phyloP scores from a whole-genome alignment of 1,140 invertebrate genomes.

The Belonocnema kinseyi region DNA sequence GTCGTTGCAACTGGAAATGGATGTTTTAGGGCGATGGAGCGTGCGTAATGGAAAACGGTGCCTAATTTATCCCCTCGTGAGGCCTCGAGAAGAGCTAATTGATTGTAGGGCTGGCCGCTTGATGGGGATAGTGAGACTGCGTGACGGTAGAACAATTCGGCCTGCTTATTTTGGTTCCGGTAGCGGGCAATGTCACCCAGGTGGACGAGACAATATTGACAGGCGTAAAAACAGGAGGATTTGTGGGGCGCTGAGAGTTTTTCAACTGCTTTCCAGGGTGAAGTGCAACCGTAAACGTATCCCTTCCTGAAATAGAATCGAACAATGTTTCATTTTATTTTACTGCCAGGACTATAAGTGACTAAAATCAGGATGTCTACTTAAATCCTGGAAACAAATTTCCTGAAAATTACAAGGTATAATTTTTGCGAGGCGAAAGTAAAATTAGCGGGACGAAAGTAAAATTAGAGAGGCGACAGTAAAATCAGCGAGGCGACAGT shows the following conservation, averaged over 20 bases:
- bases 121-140: constrained; percentile 87
- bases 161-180: constrained; percentile 85
- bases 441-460: too few relatives aligned
- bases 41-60: constrained; percentile 89
- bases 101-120: constrained; percentile 93
- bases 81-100: constrained; percentile 87
- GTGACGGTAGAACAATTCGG: constrained; percentile 84
- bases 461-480: too few relatives aligned
- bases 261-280: constrained; percentile 71
- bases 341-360: too few relatives aligned
- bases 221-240: constrained; percentile 87
- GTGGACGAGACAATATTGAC: constrained; percentile 91
- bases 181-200: constrained; percentile 91
- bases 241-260: constrained; percentile 78
- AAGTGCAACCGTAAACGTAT: constrained; percentile 73
- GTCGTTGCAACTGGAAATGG: constrained; percentile 88
- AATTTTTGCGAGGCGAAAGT: too few relatives aligned
- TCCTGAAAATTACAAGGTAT: too few relatives aligned
- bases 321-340: constrained; percentile 13
- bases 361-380: too few relatives aligned
- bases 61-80: constrained; percentile 87
- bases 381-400: too few relatives aligned
- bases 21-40: constrained; percentile 86
- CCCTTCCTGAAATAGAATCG: constrained; percentile 62
- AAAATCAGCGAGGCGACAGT: too few relatives aligned